Percentiles rank a stretch among this genome's conserved stretches.
These are phyloP conservation scores for Gobionotothen gibberifrons DNA, from an alignment of 2,797 vertebrate species.

Conservation along the genomic window DNA sequence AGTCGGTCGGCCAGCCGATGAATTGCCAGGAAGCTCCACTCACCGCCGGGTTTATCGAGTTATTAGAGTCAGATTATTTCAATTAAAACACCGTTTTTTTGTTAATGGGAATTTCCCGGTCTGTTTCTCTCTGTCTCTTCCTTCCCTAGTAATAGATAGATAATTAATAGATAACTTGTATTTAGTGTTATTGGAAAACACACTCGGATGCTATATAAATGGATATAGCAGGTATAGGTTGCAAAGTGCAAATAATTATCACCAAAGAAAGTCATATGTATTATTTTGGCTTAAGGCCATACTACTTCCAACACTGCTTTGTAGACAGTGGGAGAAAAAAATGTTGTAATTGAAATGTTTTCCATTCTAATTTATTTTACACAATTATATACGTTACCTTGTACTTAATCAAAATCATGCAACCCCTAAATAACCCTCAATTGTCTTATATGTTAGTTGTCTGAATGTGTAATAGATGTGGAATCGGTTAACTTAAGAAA, in stretches of 20 bases:
- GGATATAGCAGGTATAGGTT: neutral
- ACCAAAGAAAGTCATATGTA: neutral
- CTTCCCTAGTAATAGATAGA: neutral
- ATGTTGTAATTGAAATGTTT: neutral
- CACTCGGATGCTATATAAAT: neutral
- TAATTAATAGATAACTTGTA: neutral
- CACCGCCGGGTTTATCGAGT: constrained; percentile 53
- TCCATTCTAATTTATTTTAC: neutral
- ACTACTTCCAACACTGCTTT: neutral
- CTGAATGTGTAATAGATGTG: neutral
- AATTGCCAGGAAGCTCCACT: constrained; percentile 67
- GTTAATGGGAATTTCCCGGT: constrained; percentile 27
- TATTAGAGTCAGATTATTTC: constrained; percentile 69
- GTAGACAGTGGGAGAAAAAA: neutral
- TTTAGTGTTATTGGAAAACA: neutral
- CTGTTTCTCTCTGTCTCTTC: neutral
- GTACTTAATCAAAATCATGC: neutral
- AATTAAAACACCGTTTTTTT: constrained; percentile 65
- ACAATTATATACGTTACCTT: neutral
- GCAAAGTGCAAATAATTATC: neutral
- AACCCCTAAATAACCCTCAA: neutral
- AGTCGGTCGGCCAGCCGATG: constrained; percentile 36
- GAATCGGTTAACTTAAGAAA: neutral
- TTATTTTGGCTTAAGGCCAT: neutral
- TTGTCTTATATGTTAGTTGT: neutral